phyloP scores from a whole-genome alignment of 2,888 invertebrate genomes.

The Eristalinus sepulchralis region DNA sequence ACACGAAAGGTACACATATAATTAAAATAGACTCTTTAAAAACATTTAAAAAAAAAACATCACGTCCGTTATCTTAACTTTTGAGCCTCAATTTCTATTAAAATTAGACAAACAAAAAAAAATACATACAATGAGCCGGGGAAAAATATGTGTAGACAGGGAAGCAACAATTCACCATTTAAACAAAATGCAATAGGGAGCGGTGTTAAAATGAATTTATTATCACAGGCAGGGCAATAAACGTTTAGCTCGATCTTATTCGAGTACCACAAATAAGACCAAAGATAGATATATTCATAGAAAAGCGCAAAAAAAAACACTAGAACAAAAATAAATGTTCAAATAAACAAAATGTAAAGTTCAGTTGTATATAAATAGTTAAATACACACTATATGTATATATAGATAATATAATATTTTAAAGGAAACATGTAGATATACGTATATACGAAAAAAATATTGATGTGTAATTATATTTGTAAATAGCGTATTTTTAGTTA shows the following conservation, averaged over 20 bases:
- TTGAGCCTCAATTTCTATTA: constrained; percentile 61
- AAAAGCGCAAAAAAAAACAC: constrained; percentile 15
- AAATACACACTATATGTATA: constrained; percentile 46
- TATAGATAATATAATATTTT: constrained; percentile 62
- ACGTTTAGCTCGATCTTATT: neutral
- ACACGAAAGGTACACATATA: constrained; percentile 41
- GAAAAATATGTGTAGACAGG: neutral
- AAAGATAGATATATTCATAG: neutral
- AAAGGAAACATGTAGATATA: constrained; percentile 69
- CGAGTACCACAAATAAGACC: constrained; percentile 1
- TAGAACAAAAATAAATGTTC: constrained; percentile 11
- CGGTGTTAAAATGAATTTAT: constrained; percentile 44
- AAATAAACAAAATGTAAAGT: constrained; percentile 26
- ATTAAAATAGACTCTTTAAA: constrained; percentile 25
- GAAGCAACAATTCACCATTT: constrained; percentile 22
- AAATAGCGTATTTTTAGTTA: constrained; percentile 66
- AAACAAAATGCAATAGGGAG: constrained; percentile 11
- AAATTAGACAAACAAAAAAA: constrained; percentile 17
- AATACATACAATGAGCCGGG: neutral
- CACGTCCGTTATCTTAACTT: constrained; percentile 13
- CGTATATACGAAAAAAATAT: constrained; percentile 70
- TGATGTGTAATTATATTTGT: constrained; percentile 70
- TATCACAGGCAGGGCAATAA: constrained; percentile 69
- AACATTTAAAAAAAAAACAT: constrained; percentile 18
- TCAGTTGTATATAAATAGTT: constrained; percentile 62